A percentile compares a stretch with the other conserved stretches of the same genome.
These are phyloP conservation scores for Galeruca laticollis DNA, from an alignment of 2,888 invertebrate species.

Conservation along the genomic window DNA sequence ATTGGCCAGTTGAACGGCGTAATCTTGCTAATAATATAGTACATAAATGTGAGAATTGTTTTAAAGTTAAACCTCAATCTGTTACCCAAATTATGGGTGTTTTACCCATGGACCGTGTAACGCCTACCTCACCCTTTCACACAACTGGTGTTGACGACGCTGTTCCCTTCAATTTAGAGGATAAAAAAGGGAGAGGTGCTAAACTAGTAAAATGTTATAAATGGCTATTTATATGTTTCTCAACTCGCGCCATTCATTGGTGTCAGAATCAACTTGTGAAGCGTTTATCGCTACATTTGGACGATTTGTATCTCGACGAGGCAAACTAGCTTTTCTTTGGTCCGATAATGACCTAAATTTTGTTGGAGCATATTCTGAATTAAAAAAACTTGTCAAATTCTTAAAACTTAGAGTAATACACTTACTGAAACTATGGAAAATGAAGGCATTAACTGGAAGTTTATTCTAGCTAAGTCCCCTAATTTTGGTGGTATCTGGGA, in stretches of 20 bases:
- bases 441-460: too few relatives aligned
- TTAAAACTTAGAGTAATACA: too few relatives aligned
- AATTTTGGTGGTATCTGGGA: too few relatives aligned
- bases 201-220: conserved; percentile 38
- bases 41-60: conserved; percentile 32
- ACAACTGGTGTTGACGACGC: conserved; percentile 33
- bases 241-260: conserved; percentile 42
- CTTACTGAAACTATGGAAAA: too few relatives aligned
- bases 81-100: conserved; percentile 15
- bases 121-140: conserved; percentile 31
- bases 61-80: conserved; percentile 29
- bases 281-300: conserved; percentile 34
- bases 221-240: conserved; percentile 39
- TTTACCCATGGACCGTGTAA: conserved; percentile 23
- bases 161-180: conserved; percentile 33
- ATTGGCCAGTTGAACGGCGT: too few relatives aligned
- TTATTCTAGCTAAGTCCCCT: too few relatives aligned
- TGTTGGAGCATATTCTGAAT: too few relatives aligned
- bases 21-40: neutral
- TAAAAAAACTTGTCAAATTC: too few relatives aligned
- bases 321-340: neutral
- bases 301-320: conserved; percentile 27
- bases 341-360: too few relatives aligned
- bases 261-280: conserved; percentile 29
- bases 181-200: conserved; percentile 24